Conservation (phyloP, 2,113 vertebrate species). For the Gopherus flavomarginatus region DNA sequence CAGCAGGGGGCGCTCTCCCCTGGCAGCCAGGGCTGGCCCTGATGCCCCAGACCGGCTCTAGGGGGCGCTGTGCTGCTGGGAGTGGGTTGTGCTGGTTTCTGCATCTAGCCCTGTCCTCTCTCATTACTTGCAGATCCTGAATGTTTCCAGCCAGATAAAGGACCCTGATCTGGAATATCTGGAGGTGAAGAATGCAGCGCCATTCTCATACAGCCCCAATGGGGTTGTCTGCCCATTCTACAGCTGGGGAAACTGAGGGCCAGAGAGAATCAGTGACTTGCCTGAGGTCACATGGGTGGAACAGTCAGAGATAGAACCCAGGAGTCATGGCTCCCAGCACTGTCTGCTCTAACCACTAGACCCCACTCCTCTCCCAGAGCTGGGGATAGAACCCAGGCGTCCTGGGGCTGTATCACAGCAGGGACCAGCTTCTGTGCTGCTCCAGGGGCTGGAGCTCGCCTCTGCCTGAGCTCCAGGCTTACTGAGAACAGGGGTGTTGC, state of each 20-base stretch:
- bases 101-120: background rate
- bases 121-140: slow-evolving; percentile 63
- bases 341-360: no score
- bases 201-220: background rate
- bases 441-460: background rate
- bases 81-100: background rate
- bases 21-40: no score
- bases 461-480: background rate
- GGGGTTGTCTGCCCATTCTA: background rate
- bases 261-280: background rate
- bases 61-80: no score
- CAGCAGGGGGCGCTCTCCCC: no score
- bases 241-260: background rate
- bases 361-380: no score
- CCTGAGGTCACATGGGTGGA: background rate
- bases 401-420: background rate
- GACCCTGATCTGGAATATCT: slow-evolving; percentile 66
- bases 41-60: no score
- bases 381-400: no score
- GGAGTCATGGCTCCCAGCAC: no score
- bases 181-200: slow-evolving; percentile 36
- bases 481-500: background rate
- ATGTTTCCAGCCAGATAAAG: slow-evolving; percentile 47
- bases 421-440: background rate
- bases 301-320: background rate